phyloP scores from a whole-genome alignment of 2,888 invertebrate species.

The Dasypogon diadema region DNA sequence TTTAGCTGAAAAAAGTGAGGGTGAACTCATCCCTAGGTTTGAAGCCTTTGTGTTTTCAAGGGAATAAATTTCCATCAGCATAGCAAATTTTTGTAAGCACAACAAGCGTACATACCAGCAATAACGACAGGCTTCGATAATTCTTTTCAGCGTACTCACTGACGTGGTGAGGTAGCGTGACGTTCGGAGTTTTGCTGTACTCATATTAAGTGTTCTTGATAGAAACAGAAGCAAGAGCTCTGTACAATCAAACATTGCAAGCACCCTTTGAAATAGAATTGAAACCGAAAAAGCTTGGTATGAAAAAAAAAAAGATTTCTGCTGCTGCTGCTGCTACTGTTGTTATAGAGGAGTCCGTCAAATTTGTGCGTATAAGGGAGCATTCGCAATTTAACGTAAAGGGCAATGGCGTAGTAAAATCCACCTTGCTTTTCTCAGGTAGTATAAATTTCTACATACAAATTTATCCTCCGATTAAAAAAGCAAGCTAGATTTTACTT shows the following conservation, averaged over 20 bases:
- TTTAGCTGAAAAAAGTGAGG: conserved; percentile 50
- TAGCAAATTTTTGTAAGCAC: conserved; percentile 53
- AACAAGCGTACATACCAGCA: conserved; percentile 29
- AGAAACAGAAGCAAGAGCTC: conserved; percentile 18
- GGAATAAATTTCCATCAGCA: conserved; percentile 54
- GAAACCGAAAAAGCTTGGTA: no score
- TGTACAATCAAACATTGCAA: conserved; percentile 26
- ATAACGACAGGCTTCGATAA: not conserved
- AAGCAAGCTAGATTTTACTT: no score
- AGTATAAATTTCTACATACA: no score
- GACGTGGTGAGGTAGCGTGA: not conserved
- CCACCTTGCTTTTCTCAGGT: no score
- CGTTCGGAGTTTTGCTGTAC: conserved; percentile 6
- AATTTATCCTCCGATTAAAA: no score
- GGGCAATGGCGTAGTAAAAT: no score
- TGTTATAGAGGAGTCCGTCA: no score
- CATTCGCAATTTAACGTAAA: no score
- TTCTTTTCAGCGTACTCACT: not conserved
- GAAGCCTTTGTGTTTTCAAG: conserved; percentile 52
- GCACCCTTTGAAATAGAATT: conserved; percentile 13
- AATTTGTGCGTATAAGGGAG: no score
- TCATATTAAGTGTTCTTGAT: conserved; percentile 45
- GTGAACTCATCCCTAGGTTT: conserved; percentile 28
- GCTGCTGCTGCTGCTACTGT: no score
- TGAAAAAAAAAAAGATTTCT: no score